A percentile compares a stretch with the other conserved stretches of the same genome.
Conservation (phyloP, 2,113 vertebrate species). For the Chloropsis hardwickii region DNA sequence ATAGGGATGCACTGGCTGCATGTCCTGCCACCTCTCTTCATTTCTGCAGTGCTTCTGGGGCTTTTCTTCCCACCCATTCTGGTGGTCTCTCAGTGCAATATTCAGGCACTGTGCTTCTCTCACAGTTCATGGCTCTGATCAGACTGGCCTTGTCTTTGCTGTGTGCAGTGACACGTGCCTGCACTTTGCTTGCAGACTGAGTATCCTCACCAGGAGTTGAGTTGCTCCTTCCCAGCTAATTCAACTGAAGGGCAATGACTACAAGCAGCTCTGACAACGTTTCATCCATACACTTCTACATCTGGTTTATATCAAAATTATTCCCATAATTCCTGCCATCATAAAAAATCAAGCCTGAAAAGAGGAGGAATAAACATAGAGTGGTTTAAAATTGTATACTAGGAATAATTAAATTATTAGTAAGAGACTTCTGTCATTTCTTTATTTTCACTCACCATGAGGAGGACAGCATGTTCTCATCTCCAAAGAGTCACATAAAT, state of each 20-base stretch:
- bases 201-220: neutral
- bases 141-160: neutral
- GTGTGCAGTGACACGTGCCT: neutral
- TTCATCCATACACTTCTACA: neutral
- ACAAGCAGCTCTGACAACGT: neutral
- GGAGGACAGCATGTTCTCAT: constrained; percentile 41
- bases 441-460: constrained; percentile 9
- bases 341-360: constrained; percentile 17
- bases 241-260: neutral
- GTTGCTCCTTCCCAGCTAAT: neutral
- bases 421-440: constrained; percentile 22
- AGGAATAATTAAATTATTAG: neutral
- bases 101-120: neutral
- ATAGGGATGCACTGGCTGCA: neutral
- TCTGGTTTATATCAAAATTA: constrained; percentile 14
- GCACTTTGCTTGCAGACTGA: neutral
- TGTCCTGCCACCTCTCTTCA: neutral
- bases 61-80: neutral
- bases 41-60: neutral
- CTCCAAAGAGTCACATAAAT: neutral
- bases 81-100: neutral
- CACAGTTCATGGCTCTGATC: neutral
- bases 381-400: neutral
- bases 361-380: neutral
- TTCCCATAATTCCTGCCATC: neutral